Evolutionary conservation across 2,797 vertebrate species (phyloP).

Genomic region (Microcaecilia unicolor): DNA sequence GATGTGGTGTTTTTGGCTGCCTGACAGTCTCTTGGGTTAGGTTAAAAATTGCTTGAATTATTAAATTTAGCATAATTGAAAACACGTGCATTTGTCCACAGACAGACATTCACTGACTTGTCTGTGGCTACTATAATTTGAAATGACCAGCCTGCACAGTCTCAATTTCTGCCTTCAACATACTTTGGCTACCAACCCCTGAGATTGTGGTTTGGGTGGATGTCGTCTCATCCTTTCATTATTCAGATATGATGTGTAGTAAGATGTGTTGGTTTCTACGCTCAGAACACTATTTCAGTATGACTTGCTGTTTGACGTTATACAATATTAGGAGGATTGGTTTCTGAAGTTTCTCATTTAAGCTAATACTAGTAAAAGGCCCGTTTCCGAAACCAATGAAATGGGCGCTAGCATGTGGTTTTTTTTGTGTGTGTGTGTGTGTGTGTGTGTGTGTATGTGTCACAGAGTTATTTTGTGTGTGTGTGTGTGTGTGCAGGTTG

Average conservation of each 20-base stretch:
- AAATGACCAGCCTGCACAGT: conserved; percentile 20
- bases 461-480: no score
- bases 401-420: no score
- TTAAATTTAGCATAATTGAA: conserved; percentile 47
- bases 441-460: no score
- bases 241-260: conserved; percentile 12
- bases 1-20: conserved; percentile 52
- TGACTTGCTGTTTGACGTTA: no score
- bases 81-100: conserved; percentile 42
- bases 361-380: no score
- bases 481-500: no score
- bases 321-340: no score
- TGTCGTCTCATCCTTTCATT: conserved; percentile 19
- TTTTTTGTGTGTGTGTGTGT: no score
- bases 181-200: conserved; percentile 22
- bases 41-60: conserved; percentile 28
- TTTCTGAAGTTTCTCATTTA: no score
- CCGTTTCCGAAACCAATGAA: no score
- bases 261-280: conserved; percentile 10
- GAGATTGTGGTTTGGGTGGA: conserved; percentile 30
- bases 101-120: conserved; percentile 34
- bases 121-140: conserved; percentile 31
- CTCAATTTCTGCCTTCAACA: conserved; percentile 17
- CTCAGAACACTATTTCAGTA: no score
- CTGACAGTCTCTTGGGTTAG: conserved; percentile 48